Evolutionary conservation across 2,888 invertebrate species (phyloP).

Genomic region (Hipparchia semele): DNA sequence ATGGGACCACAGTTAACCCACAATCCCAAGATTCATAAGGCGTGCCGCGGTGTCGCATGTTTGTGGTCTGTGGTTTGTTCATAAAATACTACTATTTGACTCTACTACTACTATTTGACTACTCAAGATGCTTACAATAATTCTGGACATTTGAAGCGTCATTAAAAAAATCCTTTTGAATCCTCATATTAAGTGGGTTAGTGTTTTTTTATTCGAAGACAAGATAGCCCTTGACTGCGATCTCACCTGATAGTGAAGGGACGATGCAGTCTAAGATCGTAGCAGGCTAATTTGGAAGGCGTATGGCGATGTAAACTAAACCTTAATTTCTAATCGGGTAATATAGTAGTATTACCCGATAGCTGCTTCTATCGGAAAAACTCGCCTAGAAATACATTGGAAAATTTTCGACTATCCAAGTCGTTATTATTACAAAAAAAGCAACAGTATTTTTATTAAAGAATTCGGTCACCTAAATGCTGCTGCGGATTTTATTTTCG

Average conservation of each 20-base stretch:
- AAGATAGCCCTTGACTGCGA: too few species aligned
- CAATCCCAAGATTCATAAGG: background rate
- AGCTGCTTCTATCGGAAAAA: too few species aligned
- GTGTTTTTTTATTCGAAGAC: too few species aligned
- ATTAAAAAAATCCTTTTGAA: too few species aligned
- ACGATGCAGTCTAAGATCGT: too few species aligned
- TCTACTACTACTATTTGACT: background rate
- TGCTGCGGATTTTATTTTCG: background rate
- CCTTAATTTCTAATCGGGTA: too few species aligned
- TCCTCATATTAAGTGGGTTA: too few species aligned
- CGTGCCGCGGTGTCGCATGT: background rate
- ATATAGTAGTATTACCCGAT: too few species aligned
- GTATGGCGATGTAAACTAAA: too few species aligned
- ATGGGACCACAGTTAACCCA: background rate
- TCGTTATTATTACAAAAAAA: background rate
- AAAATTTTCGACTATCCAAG: background rate
- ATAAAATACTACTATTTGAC: background rate
- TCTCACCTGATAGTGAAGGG: too few species aligned
- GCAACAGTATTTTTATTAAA: background rate
- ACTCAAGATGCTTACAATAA: background rate
- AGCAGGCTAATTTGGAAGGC: too few species aligned
- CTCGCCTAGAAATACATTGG: background rate
- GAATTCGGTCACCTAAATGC: slow-evolving; percentile 1
- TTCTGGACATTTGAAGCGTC: background rate
- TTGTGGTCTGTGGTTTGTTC: background rate